Percentiles rank a stretch among this genome's conserved stretches.
Conservation (phyloP, 1,140 invertebrate genomes). For the Trichoplusia ni region DNA sequence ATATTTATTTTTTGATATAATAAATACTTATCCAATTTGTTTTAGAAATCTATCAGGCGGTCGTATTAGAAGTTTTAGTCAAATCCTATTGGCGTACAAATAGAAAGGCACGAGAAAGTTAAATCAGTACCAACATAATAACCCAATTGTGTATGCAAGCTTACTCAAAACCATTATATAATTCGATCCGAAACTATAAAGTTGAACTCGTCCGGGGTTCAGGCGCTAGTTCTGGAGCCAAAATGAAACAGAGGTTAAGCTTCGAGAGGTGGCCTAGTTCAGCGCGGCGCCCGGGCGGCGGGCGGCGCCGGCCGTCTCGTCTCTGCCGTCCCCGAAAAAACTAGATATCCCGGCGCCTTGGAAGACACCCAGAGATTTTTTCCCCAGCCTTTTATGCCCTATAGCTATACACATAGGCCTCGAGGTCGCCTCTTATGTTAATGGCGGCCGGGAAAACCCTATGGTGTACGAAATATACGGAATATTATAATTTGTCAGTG, state of each 20-base stretch:
- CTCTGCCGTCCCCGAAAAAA: conserved; percentile 48
- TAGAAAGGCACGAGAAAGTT: too few species aligned
- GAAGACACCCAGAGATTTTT: conserved; percentile 74
- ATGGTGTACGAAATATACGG: conserved; percentile 58
- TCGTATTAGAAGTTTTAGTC: too few species aligned
- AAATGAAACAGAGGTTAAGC: conserved; percentile 14
- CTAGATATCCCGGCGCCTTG: conserved; percentile 57
- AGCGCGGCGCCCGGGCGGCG: conserved; percentile 52
- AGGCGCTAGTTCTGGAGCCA: conserved; percentile 1
- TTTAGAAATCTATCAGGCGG: too few species aligned
- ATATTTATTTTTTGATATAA: too few species aligned
- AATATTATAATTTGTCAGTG: conserved; percentile 70
- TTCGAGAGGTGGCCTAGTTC: conserved; percentile 24
- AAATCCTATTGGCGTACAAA: too few species aligned
- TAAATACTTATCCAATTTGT: too few species aligned
- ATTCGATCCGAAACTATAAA: conserved; percentile 9
- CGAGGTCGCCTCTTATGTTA: conserved; percentile 75
- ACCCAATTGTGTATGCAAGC: neutral
- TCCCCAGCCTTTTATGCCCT: too few species aligned
- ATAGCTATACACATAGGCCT: conserved; percentile 68
- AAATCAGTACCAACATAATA: neutral
- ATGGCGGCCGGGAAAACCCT: conserved; percentile 66
- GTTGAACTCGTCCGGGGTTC: neutral
- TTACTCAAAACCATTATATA: neutral
- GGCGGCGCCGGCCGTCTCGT: conserved; percentile 64